Evolutionary conservation across 2,888 invertebrate genomes (phyloP).

Genomic region (Tolmerus cingulatus): DNA sequence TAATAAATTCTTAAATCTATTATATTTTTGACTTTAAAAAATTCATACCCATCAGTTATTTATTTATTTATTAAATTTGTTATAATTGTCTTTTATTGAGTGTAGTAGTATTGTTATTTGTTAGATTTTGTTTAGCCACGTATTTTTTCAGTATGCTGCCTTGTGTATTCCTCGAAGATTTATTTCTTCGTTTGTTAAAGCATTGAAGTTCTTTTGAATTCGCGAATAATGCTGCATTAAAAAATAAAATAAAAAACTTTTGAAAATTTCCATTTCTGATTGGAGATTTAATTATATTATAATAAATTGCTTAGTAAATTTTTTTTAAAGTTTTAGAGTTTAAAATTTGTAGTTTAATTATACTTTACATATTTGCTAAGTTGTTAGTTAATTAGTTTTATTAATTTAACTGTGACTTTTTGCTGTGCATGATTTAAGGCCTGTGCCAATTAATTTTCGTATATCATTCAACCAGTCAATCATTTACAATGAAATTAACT

Average conservation of each 20-base stretch:
- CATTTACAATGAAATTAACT: no score
- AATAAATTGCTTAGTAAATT: neutral
- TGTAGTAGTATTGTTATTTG: neutral
- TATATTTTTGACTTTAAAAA: neutral
- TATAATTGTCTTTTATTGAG: neutral
- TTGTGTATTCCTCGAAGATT: neutral
- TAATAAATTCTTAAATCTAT: neutral
- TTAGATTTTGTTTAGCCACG: neutral
- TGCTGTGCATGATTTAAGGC: no score
- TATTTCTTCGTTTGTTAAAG: neutral
- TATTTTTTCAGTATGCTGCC: neutral
- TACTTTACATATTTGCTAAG: neutral
- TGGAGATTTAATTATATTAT: neutral
- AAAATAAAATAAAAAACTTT: neutral
- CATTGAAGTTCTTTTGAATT: neutral
- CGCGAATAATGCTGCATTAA: neutral
- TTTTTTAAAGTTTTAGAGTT: neutral
- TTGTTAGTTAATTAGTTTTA: neutral
- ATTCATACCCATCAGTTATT: no score
- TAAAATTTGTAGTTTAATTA: neutral
- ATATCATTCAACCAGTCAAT: no score
- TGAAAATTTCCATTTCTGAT: neutral
- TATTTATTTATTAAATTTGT: neutral
- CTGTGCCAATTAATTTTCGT: no score
- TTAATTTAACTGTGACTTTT: no score